Percentiles rank a stretch among this genome's conserved stretches.
Conservation (phyloP, 2,113 vertebrate species). For the Megaceryle maxima region DNA sequence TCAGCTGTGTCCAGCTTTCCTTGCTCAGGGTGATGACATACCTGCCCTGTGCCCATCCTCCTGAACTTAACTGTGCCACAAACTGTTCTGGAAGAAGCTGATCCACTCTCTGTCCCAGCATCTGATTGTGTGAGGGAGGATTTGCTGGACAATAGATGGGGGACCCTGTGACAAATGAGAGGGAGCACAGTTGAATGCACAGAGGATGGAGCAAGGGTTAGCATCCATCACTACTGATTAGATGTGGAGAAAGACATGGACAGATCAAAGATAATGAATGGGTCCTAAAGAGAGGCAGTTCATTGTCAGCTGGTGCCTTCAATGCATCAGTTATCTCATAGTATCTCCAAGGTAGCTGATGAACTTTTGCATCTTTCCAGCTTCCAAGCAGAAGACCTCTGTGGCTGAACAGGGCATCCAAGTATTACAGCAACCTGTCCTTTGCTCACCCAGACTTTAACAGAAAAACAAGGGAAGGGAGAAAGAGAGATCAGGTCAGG, state of each 20-base stretch:
- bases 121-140: not conserved
- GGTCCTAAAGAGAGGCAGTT: not conserved
- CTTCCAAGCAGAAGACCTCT: not conserved
- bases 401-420: not conserved
- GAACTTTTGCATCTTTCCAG: constrained; percentile 17
- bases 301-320: not conserved
- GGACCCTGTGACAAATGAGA: constrained; percentile 36
- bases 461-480: not conserved
- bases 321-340: constrained; percentile 20
- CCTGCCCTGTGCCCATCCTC: not conserved
- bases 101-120: not conserved
- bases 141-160: constrained; percentile 1
- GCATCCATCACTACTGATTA: constrained; percentile 67
- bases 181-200: constrained; percentile 18
- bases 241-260: not conserved
- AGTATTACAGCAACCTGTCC: not conserved
- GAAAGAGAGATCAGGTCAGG: not conserved
- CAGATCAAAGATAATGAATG: constrained; percentile 51
- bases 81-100: not conserved
- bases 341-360: constrained; percentile 6
- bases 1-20: not conserved
- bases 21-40: not conserved
- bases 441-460: not conserved
- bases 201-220: constrained; percentile 3
- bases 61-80: not conserved